A percentile compares a stretch with the other conserved stretches of the same genome.
phyloP scores from a whole-genome alignment of 2,113 vertebrate genomes.

The Carollia perspicillata region DNA sequence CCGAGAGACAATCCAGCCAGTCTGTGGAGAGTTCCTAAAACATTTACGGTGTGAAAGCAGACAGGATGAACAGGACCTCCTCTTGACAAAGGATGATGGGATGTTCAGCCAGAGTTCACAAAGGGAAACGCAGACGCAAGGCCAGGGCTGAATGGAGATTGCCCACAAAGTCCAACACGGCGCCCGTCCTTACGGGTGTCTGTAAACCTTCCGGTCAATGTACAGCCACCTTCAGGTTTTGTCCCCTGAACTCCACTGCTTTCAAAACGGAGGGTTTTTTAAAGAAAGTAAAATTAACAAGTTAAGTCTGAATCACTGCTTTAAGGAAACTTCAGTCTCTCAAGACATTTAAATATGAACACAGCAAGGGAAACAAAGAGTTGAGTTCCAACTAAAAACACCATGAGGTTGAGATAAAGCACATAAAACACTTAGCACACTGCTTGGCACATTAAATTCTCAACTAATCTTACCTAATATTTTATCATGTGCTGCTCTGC shows the following conservation, averaged over 20 bases:
- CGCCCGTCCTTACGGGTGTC: background rate
- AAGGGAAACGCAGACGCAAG: conserved; percentile 45
- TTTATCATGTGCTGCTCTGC: background rate
- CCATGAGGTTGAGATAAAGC: background rate
- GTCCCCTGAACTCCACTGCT: background rate
- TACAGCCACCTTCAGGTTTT: conserved; percentile 48
- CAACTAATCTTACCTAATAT: background rate
- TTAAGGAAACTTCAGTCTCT: background rate
- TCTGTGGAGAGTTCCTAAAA: conserved; percentile 72
- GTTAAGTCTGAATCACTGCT: background rate
- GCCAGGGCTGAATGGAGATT: conserved; percentile 42
- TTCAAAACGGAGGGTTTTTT: background rate
- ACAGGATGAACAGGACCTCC: conserved; percentile 54
- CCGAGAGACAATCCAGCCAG: conserved; percentile 60
- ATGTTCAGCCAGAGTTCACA: conserved; percentile 65
- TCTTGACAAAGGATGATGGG: conserved; percentile 59
- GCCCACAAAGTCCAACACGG: conserved; percentile 43
- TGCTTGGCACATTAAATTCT: background rate
- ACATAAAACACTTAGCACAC: background rate
- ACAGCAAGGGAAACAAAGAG: background rate
- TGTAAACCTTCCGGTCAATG: conserved; percentile 55
- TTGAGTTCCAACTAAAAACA: background rate
- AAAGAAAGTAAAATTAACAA: conserved; percentile 31
- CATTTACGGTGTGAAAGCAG: conserved; percentile 58
- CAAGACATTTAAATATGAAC: conserved; percentile 31